A percentile compares a stretch with the other conserved stretches of the same genome.
Evolutionary conservation across 2,888 invertebrate species (phyloP).

Genomic region (Cerastis leucographa): DNA sequence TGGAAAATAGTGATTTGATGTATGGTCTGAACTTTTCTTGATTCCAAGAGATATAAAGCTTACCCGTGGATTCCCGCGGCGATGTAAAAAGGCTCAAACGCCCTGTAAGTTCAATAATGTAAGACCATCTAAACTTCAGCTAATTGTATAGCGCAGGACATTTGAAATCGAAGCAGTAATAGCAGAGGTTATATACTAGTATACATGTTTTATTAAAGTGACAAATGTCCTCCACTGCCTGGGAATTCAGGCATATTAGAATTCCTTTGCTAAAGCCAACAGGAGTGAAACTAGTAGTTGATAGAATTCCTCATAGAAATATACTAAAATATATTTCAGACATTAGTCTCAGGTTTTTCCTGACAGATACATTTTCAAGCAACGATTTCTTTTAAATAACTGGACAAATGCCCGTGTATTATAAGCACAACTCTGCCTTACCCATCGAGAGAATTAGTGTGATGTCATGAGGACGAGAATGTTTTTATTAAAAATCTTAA

Average conservation of each 20-base stretch:
- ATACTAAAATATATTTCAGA: background rate
- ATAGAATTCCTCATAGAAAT: background rate
- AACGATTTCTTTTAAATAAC: background rate
- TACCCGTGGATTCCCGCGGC: background rate
- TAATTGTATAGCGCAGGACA: constrained; percentile 8
- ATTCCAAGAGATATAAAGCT: background rate
- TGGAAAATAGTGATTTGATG: background rate
- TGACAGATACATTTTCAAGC: background rate
- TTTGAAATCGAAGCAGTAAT: constrained; percentile 16
- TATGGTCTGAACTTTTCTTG: background rate
- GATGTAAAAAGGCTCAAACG: background rate
- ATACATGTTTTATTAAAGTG: constrained; percentile 43
- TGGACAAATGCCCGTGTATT: background rate
- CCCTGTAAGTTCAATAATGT: background rate
- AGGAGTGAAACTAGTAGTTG: constrained; percentile 1
- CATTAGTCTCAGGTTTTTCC: background rate
- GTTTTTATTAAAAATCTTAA: constrained; percentile 3
- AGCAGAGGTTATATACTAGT: constrained; percentile 38
- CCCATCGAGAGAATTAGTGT: background rate
- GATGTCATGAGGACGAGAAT: background rate
- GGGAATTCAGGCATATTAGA: constrained; percentile 30
- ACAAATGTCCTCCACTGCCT: constrained; percentile 36
- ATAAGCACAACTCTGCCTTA: background rate
- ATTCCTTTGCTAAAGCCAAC: constrained; percentile 35
- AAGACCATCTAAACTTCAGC: constrained; percentile 2